phyloP scores from a whole-genome alignment of 2,888 invertebrate genomes.

The Andrena haemorrhoa region DNA sequence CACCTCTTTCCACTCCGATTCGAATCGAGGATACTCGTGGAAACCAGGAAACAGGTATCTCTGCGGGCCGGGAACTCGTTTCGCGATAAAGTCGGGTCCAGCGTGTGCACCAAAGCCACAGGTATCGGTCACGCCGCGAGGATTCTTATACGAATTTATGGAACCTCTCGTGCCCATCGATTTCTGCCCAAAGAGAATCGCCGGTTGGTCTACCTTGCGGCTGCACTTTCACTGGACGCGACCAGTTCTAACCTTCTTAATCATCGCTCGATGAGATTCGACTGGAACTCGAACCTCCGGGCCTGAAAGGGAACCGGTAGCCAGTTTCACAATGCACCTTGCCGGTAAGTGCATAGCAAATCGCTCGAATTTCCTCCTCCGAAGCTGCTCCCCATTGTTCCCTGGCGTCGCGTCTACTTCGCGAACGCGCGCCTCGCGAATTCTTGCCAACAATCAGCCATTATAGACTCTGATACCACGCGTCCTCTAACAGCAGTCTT shows the following conservation, averaged over 20 bases:
- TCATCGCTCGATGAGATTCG: conserved; percentile 32
- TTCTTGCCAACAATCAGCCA: too few relatives aligned
- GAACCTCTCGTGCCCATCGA: background rate
- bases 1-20: background rate
- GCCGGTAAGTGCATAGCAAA: background rate
- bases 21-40: conserved; percentile 8
- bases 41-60: conserved; percentile 4
- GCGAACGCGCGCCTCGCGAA: too few relatives aligned
- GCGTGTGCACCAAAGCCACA: background rate
- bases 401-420: too few relatives aligned
- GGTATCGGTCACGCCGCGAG: background rate
- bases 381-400: conserved; percentile 4
- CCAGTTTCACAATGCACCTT: conserved; percentile 2
- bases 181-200: background rate
- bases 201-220: background rate
- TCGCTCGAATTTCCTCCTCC: conserved; percentile 4
- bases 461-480: too few relatives aligned
- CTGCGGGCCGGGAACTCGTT: background rate
- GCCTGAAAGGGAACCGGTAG: background rate
- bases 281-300: conserved; percentile 22
- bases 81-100: background rate
- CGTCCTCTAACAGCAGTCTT: background rate
- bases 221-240: conserved; percentile 7
- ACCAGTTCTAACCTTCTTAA: conserved; percentile 17
- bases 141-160: background rate